phyloP scores from a whole-genome alignment of 2,113 vertebrate genomes.

The Cricetomys ansorgei region DNA sequence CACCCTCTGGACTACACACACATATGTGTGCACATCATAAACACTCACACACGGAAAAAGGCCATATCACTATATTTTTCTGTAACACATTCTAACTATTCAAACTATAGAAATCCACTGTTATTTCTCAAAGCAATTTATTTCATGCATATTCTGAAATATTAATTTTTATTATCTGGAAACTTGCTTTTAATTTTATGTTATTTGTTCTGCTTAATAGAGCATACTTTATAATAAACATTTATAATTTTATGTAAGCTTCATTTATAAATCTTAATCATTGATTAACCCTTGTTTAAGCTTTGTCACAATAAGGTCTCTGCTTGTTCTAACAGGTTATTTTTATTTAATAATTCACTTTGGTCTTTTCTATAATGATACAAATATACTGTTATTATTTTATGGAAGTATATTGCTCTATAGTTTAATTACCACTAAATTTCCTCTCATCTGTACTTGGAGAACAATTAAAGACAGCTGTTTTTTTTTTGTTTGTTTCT shows the following conservation, averaged over 20 bases:
- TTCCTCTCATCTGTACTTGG: neutral
- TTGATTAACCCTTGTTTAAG: neutral
- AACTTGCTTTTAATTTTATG: slow-evolving; percentile 8
- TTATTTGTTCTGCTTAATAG: neutral
- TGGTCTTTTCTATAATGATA: slow-evolving; percentile 11
- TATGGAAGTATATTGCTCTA: neutral
- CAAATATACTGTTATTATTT: neutral
- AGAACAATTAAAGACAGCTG: neutral
- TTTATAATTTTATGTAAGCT: neutral
- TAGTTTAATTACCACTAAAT: neutral
- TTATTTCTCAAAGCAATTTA: neutral
- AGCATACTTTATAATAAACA: neutral
- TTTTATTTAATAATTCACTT: slow-evolving; percentile 29
- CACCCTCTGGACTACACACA: neutral
- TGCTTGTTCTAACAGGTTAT: neutral
- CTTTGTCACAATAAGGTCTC: neutral
- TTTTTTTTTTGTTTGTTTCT: slow-evolving; percentile 74
- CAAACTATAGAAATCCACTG: neutral
- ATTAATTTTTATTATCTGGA: slow-evolving; percentile 40
- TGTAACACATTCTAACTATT: slow-evolving; percentile 37
- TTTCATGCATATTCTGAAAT: slow-evolving; percentile 28
- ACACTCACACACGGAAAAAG: neutral
- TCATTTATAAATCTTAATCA: slow-evolving; percentile 20
- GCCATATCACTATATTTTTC: neutral
- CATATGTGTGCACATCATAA: neutral